Conservation (phyloP, 2,888 invertebrate species). For the Dichetophora obliterata region DNA sequence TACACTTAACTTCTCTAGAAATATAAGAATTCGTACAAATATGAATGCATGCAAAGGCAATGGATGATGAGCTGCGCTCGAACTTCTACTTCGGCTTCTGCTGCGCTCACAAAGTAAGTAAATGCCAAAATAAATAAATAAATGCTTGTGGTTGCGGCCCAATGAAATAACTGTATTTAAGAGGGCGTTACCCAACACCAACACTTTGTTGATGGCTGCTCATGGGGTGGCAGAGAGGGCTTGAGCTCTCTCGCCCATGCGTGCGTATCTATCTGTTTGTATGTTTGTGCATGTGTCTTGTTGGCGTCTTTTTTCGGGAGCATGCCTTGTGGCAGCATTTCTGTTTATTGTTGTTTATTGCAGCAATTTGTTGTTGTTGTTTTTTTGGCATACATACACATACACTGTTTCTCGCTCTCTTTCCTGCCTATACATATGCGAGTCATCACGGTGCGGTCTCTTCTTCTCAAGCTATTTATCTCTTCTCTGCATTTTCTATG, state of each 20-base stretch:
- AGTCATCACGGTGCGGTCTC: background rate
- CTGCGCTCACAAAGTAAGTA: background rate
- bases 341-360: background rate
- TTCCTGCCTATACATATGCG: too few species aligned
- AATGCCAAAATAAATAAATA: constrained; percentile 10
- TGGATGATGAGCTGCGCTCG: background rate
- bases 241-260: constrained; percentile 10
- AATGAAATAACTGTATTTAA: constrained; percentile 71
- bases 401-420: background rate
- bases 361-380: background rate
- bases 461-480: background rate
- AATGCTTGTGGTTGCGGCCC: constrained; percentile 64
- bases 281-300: background rate
- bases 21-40: background rate
- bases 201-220: constrained; percentile 31
- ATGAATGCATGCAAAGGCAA: background rate
- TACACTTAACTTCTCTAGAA: background rate
- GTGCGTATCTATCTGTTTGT: background rate
- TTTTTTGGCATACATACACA: background rate
- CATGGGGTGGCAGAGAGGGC: background rate
- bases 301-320: constrained; percentile 5
- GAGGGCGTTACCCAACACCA: constrained; percentile 70
- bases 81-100: background rate
- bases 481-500: background rate
- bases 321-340: constrained; percentile 5